Evolutionary conservation across 2,797 vertebrate genomes (phyloP), one percentile per base, ranked within the genome.

Genomic region (Lepus oiostolus): DNA sequence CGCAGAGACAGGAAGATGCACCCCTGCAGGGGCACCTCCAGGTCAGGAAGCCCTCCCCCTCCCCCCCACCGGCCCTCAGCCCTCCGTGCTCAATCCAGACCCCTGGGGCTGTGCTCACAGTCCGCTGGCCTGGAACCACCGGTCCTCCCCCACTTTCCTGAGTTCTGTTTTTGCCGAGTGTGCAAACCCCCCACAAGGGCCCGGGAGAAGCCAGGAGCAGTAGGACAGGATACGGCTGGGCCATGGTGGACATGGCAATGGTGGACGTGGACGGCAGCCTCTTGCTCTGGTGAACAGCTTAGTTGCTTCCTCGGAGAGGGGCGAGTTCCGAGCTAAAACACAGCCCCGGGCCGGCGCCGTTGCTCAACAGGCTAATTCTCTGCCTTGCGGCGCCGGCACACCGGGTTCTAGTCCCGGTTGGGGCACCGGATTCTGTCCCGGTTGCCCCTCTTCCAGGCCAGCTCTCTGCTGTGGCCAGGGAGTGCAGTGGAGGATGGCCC

Each of bases 241-340:
- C 93, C 91, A 80, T 84, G 1, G 58, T 42, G 42, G 42, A 42
- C 42, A 8, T 42, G 42, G 42, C 42, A 7, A 42, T 42, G 42
- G 5, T 42, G 42, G 42, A 42, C 42, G 7, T 42, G 42, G 95
- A 96, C 94, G 84, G 88, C n/a, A 50, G 42, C 74, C 35, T 0
- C 84, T 86, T 58, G 79, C 93, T 91, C 96, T 3, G 54, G 93
- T 89, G 93, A 97, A 96, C 96, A 52, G 74, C 91, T 88, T 96
- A 90, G 96, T 96, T 97, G 91, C 95, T 94, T 95, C 96, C 93
- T 90, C 22, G 3, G 52, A 74, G 70, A 65, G 63, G 54, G 38
- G 16, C 8, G 4, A 47, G 47, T 82, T 60, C 83, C 68, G 88
- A 89, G 81, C 94, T 68, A 35, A 35, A 35, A 35, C 35, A 35